Evolutionary conservation across 2,113 vertebrate genomes (phyloP).

Genomic region (Desmodus rotundus): DNA sequence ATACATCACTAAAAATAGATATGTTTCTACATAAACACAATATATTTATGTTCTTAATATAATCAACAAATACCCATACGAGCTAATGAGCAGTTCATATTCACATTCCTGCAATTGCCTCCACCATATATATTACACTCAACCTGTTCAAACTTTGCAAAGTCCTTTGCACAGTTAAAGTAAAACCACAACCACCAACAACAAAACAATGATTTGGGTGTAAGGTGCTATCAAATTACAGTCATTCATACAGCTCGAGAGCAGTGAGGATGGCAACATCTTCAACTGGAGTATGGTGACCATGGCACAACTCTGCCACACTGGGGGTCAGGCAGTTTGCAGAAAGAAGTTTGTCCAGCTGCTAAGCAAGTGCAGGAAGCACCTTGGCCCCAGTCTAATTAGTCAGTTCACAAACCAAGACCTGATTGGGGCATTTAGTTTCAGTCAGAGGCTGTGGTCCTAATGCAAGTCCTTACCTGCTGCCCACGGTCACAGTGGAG

Average conservation of each 20-base stretch:
- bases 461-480: background rate
- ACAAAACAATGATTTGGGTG: background rate
- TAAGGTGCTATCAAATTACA: background rate
- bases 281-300: background rate
- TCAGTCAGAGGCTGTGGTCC: background rate
- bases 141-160: background rate
- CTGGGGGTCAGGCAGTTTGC: background rate
- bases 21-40: conserved; percentile 6
- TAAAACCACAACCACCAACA: background rate
- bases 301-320: background rate
- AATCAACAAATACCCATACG: background rate
- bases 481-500: background rate
- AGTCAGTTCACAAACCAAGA: background rate
- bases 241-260: too few relatives aligned
- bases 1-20: background rate
- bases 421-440: background rate
- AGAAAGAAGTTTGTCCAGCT: background rate
- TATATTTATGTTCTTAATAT: background rate
- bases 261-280: background rate
- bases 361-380: background rate
- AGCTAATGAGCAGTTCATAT: background rate
- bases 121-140: background rate
- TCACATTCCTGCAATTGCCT: background rate
- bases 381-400: background rate
- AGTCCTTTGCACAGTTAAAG: background rate